Percentiles rank a stretch among this genome's conserved stretches.
Conservation (phyloP, 2,113 vertebrate genomes). For the Zingel zingel region DNA sequence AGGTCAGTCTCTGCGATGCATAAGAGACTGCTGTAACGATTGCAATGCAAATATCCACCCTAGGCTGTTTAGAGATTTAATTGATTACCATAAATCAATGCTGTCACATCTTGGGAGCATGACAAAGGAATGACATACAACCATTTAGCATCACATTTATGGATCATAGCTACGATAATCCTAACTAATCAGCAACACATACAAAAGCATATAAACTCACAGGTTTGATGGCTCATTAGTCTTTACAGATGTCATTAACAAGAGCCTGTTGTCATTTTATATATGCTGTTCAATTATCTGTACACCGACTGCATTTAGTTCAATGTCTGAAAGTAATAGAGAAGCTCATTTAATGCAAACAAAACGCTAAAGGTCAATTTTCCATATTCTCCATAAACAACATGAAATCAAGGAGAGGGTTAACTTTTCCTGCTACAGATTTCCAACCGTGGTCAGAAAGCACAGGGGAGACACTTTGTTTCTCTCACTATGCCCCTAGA, state of each 20-base stretch:
- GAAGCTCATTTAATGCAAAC: background rate
- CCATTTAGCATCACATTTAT: background rate
- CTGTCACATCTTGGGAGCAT: background rate
- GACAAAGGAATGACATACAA: background rate
- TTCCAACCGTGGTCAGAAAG: too few species aligned
- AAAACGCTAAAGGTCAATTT: background rate
- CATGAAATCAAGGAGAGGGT: too few species aligned
- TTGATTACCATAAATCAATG: conserved; percentile 31
- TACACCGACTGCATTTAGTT: background rate
- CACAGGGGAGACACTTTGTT: too few species aligned
- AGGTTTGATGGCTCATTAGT: conserved; percentile 19
- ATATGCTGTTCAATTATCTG: background rate
- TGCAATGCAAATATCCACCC: conserved; percentile 20
- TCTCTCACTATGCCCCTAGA: too few species aligned
- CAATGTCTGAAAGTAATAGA: background rate
- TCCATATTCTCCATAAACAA: too few species aligned
- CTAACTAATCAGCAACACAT: conserved; percentile 12
- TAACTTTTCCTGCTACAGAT: too few species aligned
- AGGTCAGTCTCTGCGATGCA: conserved; percentile 8
- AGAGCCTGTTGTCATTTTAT: background rate
- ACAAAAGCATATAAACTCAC: background rate
- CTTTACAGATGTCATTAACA: background rate
- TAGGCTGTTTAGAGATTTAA: conserved; percentile 15
- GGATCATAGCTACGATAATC: background rate
- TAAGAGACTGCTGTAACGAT: conserved; percentile 26